These are phyloP conservation scores for Fundulus diaphanus DNA, from an alignment of 2,797 vertebrate species.

Conservation along the genomic window DNA sequence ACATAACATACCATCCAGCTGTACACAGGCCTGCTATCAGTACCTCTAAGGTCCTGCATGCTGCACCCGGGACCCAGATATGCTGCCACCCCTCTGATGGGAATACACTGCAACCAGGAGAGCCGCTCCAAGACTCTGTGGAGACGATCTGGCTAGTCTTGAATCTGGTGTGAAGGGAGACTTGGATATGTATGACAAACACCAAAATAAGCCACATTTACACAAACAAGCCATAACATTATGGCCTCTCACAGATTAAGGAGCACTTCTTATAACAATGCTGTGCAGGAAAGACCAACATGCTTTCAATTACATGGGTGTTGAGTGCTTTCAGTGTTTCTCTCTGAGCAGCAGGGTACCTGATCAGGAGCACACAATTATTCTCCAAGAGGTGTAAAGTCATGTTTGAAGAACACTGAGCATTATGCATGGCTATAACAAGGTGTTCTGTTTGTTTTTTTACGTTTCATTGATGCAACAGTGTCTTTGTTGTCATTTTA, in stretches of 20 bases:
- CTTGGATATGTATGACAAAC: not conserved
- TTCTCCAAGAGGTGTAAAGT: not conserved
- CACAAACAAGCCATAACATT: not conserved
- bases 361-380: not conserved
- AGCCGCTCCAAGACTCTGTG: too few relatives aligned
- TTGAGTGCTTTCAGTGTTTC: too few relatives aligned
- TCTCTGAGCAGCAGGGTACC: not conserved
- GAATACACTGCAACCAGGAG: too few relatives aligned
- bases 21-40: too few relatives aligned
- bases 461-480: not conserved
- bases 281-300: not conserved
- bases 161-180: too few relatives aligned
- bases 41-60: too few relatives aligned
- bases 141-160: too few relatives aligned
- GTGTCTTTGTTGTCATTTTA: not conserved
- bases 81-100: too few relatives aligned
- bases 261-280: not conserved
- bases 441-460: not conserved
- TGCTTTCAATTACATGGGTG: not conserved
- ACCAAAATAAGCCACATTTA: not conserved
- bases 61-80: too few relatives aligned
- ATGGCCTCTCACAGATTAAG: not conserved
- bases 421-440: not conserved
- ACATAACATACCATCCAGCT: too few relatives aligned
- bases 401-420: not conserved